These are phyloP conservation scores for Mixornis gularis DNA, from an alignment of 2,113 vertebrate genomes.

Conservation along the genomic window DNA sequence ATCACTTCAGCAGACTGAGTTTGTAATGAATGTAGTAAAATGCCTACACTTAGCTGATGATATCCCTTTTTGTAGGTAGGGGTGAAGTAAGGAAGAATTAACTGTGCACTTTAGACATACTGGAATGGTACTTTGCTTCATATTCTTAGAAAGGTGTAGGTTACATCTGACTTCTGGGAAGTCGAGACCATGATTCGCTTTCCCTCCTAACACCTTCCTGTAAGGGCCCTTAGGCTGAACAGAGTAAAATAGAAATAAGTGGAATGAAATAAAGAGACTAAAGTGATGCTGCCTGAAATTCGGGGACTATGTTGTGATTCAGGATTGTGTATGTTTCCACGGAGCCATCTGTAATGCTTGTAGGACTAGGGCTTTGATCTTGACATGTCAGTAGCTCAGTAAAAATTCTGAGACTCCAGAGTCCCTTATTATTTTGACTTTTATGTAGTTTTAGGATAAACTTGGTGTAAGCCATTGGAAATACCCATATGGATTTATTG, in stretches of 20 bases:
- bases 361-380: neutral
- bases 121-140: slow-evolving; percentile 1
- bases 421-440: neutral
- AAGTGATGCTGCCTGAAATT: neutral
- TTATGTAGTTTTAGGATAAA: neutral
- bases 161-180: slow-evolving; percentile 1
- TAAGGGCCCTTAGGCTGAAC: neutral
- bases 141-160: slow-evolving; percentile 10
- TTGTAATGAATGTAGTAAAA: neutral
- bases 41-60: neutral
- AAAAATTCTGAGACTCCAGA: neutral
- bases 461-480: neutral
- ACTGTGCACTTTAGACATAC: neutral
- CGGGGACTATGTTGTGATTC: neutral
- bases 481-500: neutral
- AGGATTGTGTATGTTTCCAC: neutral
- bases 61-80: neutral
- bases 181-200: slow-evolving; percentile 42
- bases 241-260: neutral
- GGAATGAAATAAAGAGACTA: neutral
- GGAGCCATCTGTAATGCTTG: neutral
- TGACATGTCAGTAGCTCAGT: neutral
- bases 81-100: neutral
- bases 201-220: neutral
- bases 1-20: neutral